Evolutionary conservation across 2,888 invertebrate genomes (phyloP), one percentile per base, ranked within the genome.

Genomic region (Gari tellinella): DNA sequence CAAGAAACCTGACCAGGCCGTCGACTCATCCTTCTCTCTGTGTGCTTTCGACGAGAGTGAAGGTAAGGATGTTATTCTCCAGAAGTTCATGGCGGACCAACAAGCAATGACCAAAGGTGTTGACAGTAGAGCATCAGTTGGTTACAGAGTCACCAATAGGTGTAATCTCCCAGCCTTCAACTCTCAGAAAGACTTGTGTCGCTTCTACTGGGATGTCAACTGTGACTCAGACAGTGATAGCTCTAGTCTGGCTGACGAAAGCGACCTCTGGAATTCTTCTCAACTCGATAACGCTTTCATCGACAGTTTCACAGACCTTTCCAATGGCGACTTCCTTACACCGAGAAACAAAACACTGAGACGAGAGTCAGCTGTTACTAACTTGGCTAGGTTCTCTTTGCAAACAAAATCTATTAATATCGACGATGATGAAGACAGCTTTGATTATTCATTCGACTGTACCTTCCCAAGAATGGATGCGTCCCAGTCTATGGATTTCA

Each of bases 31-130:
- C 12, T 58, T 60, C 37, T 49, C 58, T 23, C 31, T 31, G 4
- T 51, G 60, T 17, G 40, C 37, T 14, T 51, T 61, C 12, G 58
- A 67, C 19, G 70, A 76, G 48, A 17, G 17, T 38, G 48, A 48
- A 15, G 76, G 76, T 15, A 76, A 76, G 40, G 40, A 46, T 38
- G 31, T 60, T 55, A 55, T 76, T 38, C 53, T 76, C 25, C 49
- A 60, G 53, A 70, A 64, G 21, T 76, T 76, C 37, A 72, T 76
- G 67, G 64, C 48, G 8, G 70, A 72, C 53, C 66, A 73, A 26
- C 19, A 23, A 15, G 4, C 31, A 31, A 31, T 31, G 31, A 10
- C 31, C 5, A 31, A 31, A 31, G 31, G 31, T 7, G 10, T 31
- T 31, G 31, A 31, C 31, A 31, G 31, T 10, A 31, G 31, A 10